Evolutionary conservation across 2,113 vertebrate species (phyloP), one percentile per base, ranked within the genome.

Genomic region (Phrynosoma platyrhinos): DNA sequence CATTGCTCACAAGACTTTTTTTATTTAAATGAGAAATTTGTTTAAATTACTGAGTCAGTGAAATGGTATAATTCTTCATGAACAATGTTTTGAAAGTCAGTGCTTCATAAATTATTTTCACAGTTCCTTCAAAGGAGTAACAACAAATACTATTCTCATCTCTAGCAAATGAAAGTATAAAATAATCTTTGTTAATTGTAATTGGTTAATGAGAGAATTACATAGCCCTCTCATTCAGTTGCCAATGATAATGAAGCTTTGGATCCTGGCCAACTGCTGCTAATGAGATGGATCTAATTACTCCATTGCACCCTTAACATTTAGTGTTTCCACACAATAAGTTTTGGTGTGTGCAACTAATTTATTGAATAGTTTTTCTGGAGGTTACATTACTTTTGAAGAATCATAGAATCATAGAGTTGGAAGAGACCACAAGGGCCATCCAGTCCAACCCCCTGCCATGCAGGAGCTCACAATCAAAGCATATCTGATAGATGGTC

Each of bases 281-380:
- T 80, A 80, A 80, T 62, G 53, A 80, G 79, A 32, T 58, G 79
- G n/a, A 42, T 80, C 79, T 80, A 80, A 80, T 80, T 62, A 80
- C n/a, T n/a, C 20, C 58, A 18, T 80, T 32, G n/a, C n/a, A 80
- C n/a, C 55, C 30, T 80, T 62, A 58, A 80, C 53, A 62, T 52
- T 47, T 47, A 47, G 47, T 7, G 5, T 47, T 77, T 78, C 76
- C 12, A 4, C 21, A 47, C 75, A 76, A 76, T 42, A 20, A 52
- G 10, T 47, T 52, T 47, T 12, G 42, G 23, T 77, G 21, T 32
- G 30, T 80, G 53, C 23, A 53, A 10, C 42, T 77, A 23, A 23
- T 25, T 80, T 80, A 30, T 58, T 80, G 78, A 80, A 80, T n/a
- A 80, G 30, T 32, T 80, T 58, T 58, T 52, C 53, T 80, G 40